phyloP scores from a whole-genome alignment of 1,140 invertebrate species.

The Gonioctena quinquepunctata region DNA sequence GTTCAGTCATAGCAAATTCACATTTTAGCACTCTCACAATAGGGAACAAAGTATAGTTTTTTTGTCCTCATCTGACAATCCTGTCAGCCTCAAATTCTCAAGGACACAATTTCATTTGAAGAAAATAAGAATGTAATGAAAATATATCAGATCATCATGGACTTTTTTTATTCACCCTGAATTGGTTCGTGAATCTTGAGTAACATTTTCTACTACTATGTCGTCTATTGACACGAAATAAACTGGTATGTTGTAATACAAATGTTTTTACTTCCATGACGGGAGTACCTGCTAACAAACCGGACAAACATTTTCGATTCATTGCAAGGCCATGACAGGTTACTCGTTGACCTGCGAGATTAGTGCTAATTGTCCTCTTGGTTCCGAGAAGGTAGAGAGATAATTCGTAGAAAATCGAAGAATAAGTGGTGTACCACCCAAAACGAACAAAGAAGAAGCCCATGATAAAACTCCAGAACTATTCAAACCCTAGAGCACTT shows the following conservation, averaged over 20 bases:
- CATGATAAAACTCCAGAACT: not conserved
- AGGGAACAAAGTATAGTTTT: too few species aligned
- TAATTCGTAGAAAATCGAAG: not conserved
- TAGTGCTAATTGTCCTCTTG: conserved; percentile 6
- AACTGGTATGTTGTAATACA: not conserved
- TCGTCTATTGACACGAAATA: too few species aligned
- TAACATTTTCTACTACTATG: too few species aligned
- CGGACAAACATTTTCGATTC: not conserved
- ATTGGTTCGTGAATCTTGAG: too few species aligned
- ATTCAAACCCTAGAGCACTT: not conserved
- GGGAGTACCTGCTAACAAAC: not conserved
- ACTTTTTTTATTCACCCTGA: too few species aligned
- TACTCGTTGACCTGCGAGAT: conserved; percentile 11
- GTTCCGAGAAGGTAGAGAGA: conserved; percentile 1
- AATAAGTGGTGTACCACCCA: not conserved
- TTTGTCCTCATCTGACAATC: too few species aligned
- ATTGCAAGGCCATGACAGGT: conserved; percentile 5
- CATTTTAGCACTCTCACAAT: too few species aligned
- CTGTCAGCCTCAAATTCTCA: too few species aligned
- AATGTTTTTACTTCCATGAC: not conserved
- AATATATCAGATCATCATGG: too few species aligned
- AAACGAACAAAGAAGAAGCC: not conserved
- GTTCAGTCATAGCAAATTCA: too few species aligned
- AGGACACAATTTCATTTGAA: too few species aligned
- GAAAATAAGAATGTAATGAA: too few species aligned